A percentile compares a stretch with the other conserved stretches of the same genome.
phyloP scores from a whole-genome alignment of 2,113 vertebrate species.

The Opisthocomus hoazin region DNA sequence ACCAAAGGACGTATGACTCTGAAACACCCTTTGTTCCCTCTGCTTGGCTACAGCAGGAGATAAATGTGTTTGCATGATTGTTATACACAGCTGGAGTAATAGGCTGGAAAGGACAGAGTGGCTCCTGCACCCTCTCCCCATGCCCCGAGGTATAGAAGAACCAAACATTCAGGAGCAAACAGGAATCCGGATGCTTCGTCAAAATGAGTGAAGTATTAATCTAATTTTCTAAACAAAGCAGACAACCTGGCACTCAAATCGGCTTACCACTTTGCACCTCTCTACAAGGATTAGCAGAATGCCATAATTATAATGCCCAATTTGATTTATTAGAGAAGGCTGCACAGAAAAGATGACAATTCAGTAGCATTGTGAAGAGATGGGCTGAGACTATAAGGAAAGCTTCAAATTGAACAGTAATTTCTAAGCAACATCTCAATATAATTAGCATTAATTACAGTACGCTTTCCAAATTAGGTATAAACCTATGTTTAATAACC shows the following conservation, averaged over 20 bases:
- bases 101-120: background rate
- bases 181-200: constrained; percentile 7
- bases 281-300: constrained; percentile 50
- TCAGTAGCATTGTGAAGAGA: background rate
- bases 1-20: background rate
- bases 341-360: constrained; percentile 23
- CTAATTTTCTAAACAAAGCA: constrained; percentile 61
- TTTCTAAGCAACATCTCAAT: constrained; percentile 32
- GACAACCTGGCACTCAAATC: constrained; percentile 56
- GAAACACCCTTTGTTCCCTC: background rate
- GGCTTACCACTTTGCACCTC: constrained; percentile 51
- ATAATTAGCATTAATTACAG: constrained; percentile 56
- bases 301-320: constrained; percentile 59
- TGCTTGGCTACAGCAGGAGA: background rate
- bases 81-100: background rate
- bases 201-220: constrained; percentile 28
- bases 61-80: background rate
- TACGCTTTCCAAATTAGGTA: constrained; percentile 44
- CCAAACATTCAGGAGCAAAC: background rate
- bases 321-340: constrained; percentile 55
- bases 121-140: background rate
- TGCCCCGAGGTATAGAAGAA: background rate
- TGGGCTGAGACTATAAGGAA: background rate
- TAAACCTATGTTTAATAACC: constrained; percentile 29
- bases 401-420: constrained; percentile 25